Percentiles rank a stretch among this genome's conserved stretches.
phyloP scores from a whole-genome alignment of 2,888 invertebrate species.

The Mongoloraphidia duomilia region DNA sequence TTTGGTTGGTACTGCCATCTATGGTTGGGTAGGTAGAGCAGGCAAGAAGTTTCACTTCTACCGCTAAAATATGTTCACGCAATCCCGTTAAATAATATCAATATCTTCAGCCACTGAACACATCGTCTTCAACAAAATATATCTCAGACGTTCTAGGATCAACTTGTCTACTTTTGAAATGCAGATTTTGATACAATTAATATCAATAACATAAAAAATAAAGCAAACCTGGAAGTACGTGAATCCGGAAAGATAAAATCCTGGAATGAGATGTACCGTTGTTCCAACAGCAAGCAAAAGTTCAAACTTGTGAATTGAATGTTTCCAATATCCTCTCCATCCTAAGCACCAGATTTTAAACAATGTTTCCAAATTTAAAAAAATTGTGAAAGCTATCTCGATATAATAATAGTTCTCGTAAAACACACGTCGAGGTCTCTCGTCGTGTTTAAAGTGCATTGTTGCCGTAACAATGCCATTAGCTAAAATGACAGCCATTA shows the following conservation, averaged over 20 bases:
- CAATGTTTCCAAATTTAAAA: conserved; percentile 85
- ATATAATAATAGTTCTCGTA: conserved; percentile 87
- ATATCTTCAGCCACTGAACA: too few species aligned
- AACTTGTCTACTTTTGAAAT: too few species aligned
- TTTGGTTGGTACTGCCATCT: too few species aligned
- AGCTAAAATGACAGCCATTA: conserved; percentile 88
- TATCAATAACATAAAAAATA: not conserved
- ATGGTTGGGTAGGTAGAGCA: too few species aligned
- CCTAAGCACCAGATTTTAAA: conserved; percentile 98
- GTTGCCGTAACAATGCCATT: conserved; percentile 95
- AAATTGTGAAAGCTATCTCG: conserved; percentile 87
- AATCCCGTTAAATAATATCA: too few species aligned
- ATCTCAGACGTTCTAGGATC: too few species aligned
- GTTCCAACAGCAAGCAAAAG: conserved; percentile 85
- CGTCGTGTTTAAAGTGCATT: conserved; percentile 88
- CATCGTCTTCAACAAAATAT: too few species aligned
- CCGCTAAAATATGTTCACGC: too few species aligned
- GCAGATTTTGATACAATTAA: too few species aligned
- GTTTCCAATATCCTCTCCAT: conserved; percentile 86
- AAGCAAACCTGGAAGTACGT: conserved; percentile 77
- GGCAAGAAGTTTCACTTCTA: too few species aligned
- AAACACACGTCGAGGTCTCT: conserved; percentile 63
- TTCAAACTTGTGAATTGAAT: conserved; percentile 97
- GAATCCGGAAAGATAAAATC: conserved; percentile 82
- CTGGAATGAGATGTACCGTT: conserved; percentile 82